phyloP scores from a whole-genome alignment of 2,888 invertebrate genomes.

The Lepidochitona cinerea region DNA sequence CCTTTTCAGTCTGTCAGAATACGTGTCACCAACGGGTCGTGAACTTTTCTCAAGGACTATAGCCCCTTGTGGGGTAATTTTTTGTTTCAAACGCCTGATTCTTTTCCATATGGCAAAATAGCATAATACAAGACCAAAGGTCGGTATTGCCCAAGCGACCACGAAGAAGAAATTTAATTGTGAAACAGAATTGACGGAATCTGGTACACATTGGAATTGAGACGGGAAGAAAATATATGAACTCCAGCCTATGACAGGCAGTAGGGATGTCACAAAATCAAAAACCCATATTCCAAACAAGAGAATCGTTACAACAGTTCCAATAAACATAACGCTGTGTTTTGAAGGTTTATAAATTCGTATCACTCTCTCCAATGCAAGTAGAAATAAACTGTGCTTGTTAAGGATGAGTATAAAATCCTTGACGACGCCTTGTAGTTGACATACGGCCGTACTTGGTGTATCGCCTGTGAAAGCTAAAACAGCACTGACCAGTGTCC shows the following conservation, averaged over 20 bases:
- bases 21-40: constrained; percentile 38
- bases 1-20: constrained; percentile 40
- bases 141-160: constrained; percentile 41
- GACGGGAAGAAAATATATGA: constrained; percentile 30
- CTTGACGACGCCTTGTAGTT: constrained; percentile 40
- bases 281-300: constrained; percentile 40
- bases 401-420: constrained; percentile 39
- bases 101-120: constrained; percentile 37
- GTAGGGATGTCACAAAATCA: constrained; percentile 40
- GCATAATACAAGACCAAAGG: constrained; percentile 26
- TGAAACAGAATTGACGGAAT: constrained; percentile 35
- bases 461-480: constrained; percentile 34
- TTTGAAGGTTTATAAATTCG: constrained; percentile 45
- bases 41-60: constrained; percentile 42
- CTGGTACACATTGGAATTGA: constrained; percentile 48
- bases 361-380: constrained; percentile 46
- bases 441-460: constrained; percentile 39
- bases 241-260: constrained; percentile 50
- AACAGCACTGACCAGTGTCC: constrained; percentile 40
- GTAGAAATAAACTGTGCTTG: constrained; percentile 39
- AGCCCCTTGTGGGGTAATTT: constrained; percentile 26
- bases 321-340: constrained; percentile 43
- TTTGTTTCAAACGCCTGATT: constrained; percentile 26
- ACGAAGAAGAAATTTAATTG: constrained; percentile 46
- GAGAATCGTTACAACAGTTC: constrained; percentile 36